Evolutionary conservation across 2,113 vertebrate genomes (phyloP).

Genomic region (Cichladusa arquata): DNA sequence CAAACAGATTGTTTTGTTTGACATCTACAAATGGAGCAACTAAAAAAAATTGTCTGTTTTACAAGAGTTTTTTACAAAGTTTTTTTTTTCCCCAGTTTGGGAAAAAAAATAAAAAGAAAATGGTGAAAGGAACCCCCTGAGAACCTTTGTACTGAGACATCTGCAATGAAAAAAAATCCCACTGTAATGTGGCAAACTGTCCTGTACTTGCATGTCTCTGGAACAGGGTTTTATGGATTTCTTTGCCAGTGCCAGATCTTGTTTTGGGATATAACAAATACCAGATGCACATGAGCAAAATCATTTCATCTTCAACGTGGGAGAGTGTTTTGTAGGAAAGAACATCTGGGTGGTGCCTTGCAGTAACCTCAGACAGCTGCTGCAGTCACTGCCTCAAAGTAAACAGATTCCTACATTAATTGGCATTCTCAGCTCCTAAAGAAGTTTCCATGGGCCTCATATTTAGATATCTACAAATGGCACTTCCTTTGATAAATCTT

Average conservation of each 20-base stretch:
- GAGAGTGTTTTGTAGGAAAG: not conserved
- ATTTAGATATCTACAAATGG: not conserved
- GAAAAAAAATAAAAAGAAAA: not conserved
- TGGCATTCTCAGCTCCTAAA: not conserved
- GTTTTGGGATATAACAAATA: not conserved
- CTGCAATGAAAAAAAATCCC: not conserved
- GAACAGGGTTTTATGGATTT: not conserved
- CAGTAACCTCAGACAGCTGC: not conserved
- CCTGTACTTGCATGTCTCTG: not conserved
- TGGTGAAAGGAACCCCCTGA: not conserved
- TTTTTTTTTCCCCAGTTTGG: not conserved
- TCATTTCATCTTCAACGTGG: not conserved
- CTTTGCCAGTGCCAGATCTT: not conserved
- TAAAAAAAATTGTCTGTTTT: not conserved
- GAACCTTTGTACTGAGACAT: not conserved
- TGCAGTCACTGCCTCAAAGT: not conserved
- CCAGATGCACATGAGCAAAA: not conserved
- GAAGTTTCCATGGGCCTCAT: not conserved
- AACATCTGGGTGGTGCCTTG: not conserved
- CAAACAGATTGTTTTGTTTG: not conserved
- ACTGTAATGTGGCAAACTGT: not conserved
- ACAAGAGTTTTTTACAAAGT: too few relatives aligned
- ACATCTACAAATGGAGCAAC: not conserved
- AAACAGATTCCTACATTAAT: not conserved
- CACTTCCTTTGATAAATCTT: not conserved